Conservation (phyloP, 2,888 invertebrate genomes). For the Leptarthrus brevirostris region DNA sequence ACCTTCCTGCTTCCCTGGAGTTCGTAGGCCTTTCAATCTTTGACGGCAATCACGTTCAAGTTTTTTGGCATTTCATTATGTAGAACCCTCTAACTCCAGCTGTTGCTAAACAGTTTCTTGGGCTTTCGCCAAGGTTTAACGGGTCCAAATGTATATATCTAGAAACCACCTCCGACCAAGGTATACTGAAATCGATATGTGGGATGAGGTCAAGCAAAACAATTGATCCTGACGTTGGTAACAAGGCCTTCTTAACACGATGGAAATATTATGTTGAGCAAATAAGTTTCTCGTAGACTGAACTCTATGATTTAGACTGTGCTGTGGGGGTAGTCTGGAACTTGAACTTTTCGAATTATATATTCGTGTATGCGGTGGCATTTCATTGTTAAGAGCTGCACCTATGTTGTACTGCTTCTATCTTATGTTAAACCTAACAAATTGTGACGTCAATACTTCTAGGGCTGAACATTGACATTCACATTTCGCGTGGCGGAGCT, state of each 20-base stretch:
- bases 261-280: too few species aligned
- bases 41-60: neutral
- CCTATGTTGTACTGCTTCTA: neutral
- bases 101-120: neutral
- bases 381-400: neutral
- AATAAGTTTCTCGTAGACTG: too few species aligned
- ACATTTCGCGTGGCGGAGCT: neutral
- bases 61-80: constrained; percentile 5
- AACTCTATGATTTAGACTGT: neutral
- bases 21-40: neutral
- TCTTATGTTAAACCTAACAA: neutral
- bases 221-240: neutral
- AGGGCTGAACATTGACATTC: neutral
- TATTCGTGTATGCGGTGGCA: neutral
- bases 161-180: neutral
- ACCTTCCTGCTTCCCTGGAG: too few species aligned
- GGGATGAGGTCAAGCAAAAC: too few species aligned
- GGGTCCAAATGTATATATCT: too few species aligned
- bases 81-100: neutral
- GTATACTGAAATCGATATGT: too few species aligned
- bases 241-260: neutral
- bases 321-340: constrained; percentile 1
- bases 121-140: neutral
- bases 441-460: neutral
- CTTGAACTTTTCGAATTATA: neutral